Conservation (phyloP, 2,797 vertebrate species). For the Apogon hyalosoma region DNA sequence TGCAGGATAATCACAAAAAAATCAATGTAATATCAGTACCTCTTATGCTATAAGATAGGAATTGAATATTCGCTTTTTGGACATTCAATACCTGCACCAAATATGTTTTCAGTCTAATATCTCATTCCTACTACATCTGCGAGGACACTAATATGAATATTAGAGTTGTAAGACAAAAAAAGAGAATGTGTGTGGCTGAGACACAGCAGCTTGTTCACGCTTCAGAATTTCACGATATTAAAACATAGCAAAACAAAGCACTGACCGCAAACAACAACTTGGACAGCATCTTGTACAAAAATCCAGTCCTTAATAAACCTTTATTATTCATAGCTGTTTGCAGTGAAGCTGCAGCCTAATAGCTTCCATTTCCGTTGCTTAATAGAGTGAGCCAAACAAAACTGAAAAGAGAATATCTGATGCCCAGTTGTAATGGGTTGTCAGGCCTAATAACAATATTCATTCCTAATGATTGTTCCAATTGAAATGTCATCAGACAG, state of each 20-base stretch:
- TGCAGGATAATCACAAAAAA: constrained; percentile 24
- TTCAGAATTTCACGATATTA: neutral
- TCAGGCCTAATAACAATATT: constrained; percentile 25
- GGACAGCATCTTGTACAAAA: neutral
- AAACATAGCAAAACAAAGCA: constrained; percentile 1
- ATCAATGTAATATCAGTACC: constrained; percentile 22
- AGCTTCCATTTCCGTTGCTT: constrained; percentile 30
- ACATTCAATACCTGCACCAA: constrained; percentile 1
- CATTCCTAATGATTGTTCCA: constrained; percentile 18
- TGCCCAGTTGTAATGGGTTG: constrained; percentile 28
- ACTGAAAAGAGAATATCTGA: constrained; percentile 27
- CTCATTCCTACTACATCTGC: constrained; percentile 23
- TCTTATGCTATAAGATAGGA: constrained; percentile 22
- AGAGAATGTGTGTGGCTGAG: constrained; percentile 2
- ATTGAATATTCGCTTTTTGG: constrained; percentile 26
- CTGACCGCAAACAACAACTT: constrained; percentile 2
- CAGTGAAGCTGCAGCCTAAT: constrained; percentile 22
- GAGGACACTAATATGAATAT: constrained; percentile 38
- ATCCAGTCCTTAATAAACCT: constrained; percentile 25
- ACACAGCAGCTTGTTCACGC: constrained; percentile 17
- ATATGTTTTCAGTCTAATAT: constrained; percentile 26
- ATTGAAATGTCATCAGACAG: constrained; percentile 21
- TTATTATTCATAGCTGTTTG: constrained; percentile 50
- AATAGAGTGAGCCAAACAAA: constrained; percentile 47
- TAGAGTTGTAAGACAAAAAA: constrained; percentile 30